Conservation (phyloP, 2,888 invertebrate species). For the Lagria hirta region DNA sequence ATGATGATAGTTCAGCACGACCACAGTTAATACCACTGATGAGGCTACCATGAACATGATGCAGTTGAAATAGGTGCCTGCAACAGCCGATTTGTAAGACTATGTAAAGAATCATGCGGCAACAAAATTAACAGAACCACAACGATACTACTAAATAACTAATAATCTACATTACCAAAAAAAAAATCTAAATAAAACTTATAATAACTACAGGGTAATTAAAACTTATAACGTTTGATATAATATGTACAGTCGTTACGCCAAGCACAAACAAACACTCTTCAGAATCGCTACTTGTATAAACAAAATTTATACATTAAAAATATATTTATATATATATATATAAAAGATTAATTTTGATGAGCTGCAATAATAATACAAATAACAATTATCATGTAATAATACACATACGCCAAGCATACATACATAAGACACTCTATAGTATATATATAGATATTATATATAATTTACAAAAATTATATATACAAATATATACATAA, state of each 20-base stretch:
- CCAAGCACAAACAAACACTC: conserved; percentile 51
- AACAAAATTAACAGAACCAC: conserved; percentile 24
- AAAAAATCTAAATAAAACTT: conserved; percentile 24
- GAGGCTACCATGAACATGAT: conserved; percentile 99
- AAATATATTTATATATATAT: conserved; percentile 1
- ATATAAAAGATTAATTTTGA: too few species aligned
- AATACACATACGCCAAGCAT: conserved; percentile 34
- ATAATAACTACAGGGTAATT: conserved; percentile 31
- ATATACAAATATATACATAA: conserved; percentile 39
- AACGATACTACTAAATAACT: conserved; percentile 29
- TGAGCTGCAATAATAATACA: conserved; percentile 18
- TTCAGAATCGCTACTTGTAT: conserved; percentile 42
- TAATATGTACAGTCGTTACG: conserved; percentile 46
- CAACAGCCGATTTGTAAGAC: conserved; percentile 41
- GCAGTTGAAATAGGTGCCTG: conserved; percentile 97
- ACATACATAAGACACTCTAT: conserved; percentile 31
- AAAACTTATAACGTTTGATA: conserved; percentile 33
- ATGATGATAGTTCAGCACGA: conserved; percentile 97
- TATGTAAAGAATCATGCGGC: too few species aligned
- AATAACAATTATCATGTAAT: conserved; percentile 27
- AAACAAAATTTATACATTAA: conserved; percentile 12
- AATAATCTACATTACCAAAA: conserved; percentile 23
- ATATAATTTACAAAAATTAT: too few species aligned
- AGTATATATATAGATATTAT: too few species aligned
- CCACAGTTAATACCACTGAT: conserved; percentile 94